Evolutionary conservation across 23 tunicate genomes (phyloP).

Genomic region (Trididemnum clinides): DNA sequence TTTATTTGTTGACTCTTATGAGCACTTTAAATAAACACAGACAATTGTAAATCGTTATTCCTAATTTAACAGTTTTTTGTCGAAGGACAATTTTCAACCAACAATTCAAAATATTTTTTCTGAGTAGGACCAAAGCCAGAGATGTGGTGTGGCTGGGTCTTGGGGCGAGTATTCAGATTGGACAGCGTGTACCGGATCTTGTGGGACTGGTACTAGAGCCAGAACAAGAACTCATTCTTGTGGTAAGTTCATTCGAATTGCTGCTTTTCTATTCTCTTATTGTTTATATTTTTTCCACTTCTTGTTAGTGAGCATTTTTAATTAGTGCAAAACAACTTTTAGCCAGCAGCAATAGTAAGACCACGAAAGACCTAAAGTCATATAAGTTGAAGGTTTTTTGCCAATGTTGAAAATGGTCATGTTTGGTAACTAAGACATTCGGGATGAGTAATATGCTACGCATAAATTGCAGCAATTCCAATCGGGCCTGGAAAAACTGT

Average conservation of each 20-base stretch:
- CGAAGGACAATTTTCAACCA: background rate
- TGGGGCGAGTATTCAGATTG: constrained; percentile 87
- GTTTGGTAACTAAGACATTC: no score
- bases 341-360: no score
- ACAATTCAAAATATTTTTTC: background rate
- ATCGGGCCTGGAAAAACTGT: no score
- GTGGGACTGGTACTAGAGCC: constrained; percentile 61
- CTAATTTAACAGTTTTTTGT: background rate
- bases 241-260: constrained; percentile 48
- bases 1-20: background rate
- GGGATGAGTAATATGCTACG: no score
- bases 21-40: background rate
- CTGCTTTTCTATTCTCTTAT: no score
- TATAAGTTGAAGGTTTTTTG: no score
- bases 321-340: no score
- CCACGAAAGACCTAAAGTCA: no score
- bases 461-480: no score
- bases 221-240: constrained; percentile 89
- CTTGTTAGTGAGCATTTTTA: no score
- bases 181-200: constrained; percentile 57
- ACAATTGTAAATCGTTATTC: background rate
- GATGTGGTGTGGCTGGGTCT: constrained; percentile 62
- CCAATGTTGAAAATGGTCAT: no score
- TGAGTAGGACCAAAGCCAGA: constrained; percentile 49
- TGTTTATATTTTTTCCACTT: no score